Conservation (phyloP, 2,113 vertebrate species). For the Mirounga angustirostris region DNA sequence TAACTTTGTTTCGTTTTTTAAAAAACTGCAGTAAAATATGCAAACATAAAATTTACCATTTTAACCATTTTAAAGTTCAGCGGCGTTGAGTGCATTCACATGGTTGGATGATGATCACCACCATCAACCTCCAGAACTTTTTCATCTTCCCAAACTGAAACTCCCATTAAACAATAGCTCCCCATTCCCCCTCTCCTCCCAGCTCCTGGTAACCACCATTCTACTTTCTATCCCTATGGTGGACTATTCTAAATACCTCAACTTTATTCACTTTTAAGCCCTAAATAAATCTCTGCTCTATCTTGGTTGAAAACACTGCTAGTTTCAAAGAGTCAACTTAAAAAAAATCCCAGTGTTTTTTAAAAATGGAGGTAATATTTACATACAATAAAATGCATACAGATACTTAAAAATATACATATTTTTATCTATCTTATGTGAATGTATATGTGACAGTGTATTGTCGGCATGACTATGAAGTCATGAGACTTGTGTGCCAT, state of each 20-base stretch:
- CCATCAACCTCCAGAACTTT: neutral
- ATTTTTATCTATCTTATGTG: neutral
- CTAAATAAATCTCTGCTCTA: neutral
- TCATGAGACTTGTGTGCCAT: neutral
- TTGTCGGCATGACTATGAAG: neutral
- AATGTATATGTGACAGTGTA: neutral
- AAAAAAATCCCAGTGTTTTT: neutral
- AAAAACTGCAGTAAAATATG: neutral
- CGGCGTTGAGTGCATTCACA: neutral
- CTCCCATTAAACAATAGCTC: neutral
- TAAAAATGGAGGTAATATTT: neutral
- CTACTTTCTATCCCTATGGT: neutral
- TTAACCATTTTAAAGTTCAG: neutral
- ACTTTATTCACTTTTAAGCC: neutral
- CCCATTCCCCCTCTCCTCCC: accelerated
- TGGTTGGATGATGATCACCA: neutral
- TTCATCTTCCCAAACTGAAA: neutral
- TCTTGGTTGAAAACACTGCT: neutral
- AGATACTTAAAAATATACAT: neutral
- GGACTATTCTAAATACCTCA: neutral
- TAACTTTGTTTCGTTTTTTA: neutral
- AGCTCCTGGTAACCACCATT: neutral
- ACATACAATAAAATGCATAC: neutral
- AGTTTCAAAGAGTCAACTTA: neutral
- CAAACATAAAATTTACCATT: neutral